These are phyloP conservation scores for Barypeithes pellucidus DNA, from an alignment of 2,888 invertebrate species.

Conservation along the genomic window DNA sequence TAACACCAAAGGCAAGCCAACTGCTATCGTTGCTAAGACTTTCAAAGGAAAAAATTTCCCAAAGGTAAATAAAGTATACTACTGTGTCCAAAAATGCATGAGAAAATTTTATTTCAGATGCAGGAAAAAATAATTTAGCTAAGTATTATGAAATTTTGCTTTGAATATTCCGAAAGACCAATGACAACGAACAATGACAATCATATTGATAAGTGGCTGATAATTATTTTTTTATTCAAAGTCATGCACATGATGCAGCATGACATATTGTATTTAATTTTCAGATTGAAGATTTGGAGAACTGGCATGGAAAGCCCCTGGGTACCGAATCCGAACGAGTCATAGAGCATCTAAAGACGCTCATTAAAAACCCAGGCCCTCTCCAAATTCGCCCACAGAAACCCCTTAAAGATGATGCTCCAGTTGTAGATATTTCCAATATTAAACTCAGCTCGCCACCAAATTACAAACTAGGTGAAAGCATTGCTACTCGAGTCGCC, in stretches of 20 bases:
- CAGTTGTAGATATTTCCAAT: constrained; percentile 81
- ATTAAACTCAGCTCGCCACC: constrained; percentile 87
- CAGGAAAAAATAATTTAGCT: no score
- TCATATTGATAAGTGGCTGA: no score
- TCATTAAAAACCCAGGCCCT: constrained; percentile 80
- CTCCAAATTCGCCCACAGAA: constrained; percentile 76
- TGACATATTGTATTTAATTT: constrained; percentile 5
- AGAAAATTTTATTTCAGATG: no score
- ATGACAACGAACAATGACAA: no score
- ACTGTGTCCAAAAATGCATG: no score
- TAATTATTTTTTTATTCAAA: neutral
- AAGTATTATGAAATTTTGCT: no score
- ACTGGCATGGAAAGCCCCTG: constrained; percentile 99
- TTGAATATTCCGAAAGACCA: no score
- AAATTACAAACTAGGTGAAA: constrained; percentile 83
- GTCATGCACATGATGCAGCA: neutral
- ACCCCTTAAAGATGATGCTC: constrained; percentile 80
- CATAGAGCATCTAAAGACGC: constrained; percentile 77
- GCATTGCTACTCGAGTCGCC: constrained; percentile 91
- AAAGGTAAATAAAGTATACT: constrained; percentile 66
- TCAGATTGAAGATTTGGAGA: constrained; percentile 89
- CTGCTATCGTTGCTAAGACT: constrained; percentile 96
- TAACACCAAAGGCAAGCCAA: constrained; percentile 85
- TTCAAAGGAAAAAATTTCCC: constrained; percentile 94
- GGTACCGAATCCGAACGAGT: constrained; percentile 86